A percentile compares a stretch with the other conserved stretches of the same genome.
Evolutionary conservation across 1,140 invertebrate genomes (phyloP).

Genomic region (Tetraneura akinire): DNA sequence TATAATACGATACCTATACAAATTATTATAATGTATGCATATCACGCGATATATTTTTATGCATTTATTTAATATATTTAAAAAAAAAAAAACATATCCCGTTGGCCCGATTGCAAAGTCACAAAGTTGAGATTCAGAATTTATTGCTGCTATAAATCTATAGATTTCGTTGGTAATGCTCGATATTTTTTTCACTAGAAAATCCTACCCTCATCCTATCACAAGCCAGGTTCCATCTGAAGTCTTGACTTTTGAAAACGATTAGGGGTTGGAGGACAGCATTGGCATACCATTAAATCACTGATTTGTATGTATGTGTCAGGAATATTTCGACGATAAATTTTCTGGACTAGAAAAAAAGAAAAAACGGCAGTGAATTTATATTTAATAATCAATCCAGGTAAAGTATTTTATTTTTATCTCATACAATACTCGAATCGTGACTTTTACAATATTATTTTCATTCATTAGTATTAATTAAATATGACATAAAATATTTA

Average conservation of each 20-base stretch:
- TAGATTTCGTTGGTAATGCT: conserved; percentile 19
- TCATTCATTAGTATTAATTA: too few relatives aligned
- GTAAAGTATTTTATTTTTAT: background rate
- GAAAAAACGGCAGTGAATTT: background rate
- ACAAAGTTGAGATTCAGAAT: conserved; percentile 13
- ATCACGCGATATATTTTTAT: background rate
- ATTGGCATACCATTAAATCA: conserved; percentile 33
- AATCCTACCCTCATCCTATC: conserved; percentile 23
- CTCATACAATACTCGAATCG: background rate
- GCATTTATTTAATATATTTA: background rate
- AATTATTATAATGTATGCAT: too few relatives aligned
- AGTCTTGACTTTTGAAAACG: conserved; percentile 36
- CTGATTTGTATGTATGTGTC: conserved; percentile 22
- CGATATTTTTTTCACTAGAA: conserved; percentile 23
- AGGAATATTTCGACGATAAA: conserved; percentile 23
- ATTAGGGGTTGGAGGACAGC: conserved; percentile 1
- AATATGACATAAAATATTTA: too few relatives aligned
- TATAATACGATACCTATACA: too few relatives aligned
- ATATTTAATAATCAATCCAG: background rate
- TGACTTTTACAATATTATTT: too few relatives aligned
- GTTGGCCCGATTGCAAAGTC: background rate
- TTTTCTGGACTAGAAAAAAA: background rate
- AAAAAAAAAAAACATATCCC: background rate
- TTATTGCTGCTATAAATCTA: conserved; percentile 23
- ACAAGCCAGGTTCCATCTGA: background rate